Base-by-base conservation (phyloP, 1,140 invertebrate genomes). In the Helicoverpa zea region DNA sequence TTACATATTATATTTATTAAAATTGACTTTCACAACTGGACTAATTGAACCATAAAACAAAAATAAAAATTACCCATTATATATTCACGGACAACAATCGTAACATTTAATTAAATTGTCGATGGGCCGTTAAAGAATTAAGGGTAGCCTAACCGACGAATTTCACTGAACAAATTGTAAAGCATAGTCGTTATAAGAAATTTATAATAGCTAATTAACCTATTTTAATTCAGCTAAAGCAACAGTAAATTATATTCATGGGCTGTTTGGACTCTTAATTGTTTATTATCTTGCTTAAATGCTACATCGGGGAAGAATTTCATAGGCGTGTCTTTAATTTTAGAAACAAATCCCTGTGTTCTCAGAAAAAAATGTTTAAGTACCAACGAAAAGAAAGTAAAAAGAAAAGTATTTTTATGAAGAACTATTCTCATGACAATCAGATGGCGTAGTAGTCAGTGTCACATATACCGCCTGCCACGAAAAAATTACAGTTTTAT, bases 151-250 rank as follows among this genome's bases (percentile, higher is more conserved):
- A 75, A 49, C 10, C 18, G 58, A 43, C 2, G 30, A 47, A 75
- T 51, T 63, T 61, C 73, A 75, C 54, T 63, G 16, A 18, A 43
- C 58, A 58, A 75, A 75, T 75, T 75, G 73, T 75, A 61, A 75
- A 75, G 23, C 73, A 75, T 61, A 58, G 56, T 75, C 73, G 73
- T 77, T 77, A 77, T 77, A 64, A 66, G 79, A 74, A 73, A 80
- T 74, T 74, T 80, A 74, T 72, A 80, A 80, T 70, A 58, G 68
- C 56, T 64, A 80, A 80, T 80, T 73, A 64, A 73, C 52, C 61
- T 64, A 68, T 80, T 80, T 73, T 73, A 73, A 80, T 80, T 80
- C 79, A 64, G 70, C 68, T 61, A 73, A 74, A 70, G 70, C 70
- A 74, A 73, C 58, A 80, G 58, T 79, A 74, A 80, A 80, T 74